Base-by-base conservation (phyloP, 2,113 vertebrate genomes). In the Mustelus asterias region DNA sequence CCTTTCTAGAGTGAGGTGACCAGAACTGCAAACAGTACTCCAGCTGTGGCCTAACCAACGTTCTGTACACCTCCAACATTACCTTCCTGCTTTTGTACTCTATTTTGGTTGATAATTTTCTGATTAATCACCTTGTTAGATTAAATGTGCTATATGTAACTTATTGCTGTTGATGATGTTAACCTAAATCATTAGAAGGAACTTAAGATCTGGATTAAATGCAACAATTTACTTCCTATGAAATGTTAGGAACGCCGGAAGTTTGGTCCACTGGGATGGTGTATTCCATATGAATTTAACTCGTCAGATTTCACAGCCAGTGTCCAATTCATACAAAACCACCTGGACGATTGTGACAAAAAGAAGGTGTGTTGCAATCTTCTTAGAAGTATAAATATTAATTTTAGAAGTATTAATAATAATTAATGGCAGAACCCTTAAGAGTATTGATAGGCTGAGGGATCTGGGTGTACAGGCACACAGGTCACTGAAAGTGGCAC, bases 271-370 rank as follows among this genome's bases (percentile, higher is more conserved):
- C 97, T 98, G 96, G 98, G 98, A 33, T 98, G 98, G 98, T 98
- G 98, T 96, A 98, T 98, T 97, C 98, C 98, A 11, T 98, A 98
- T 95, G 98, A 98, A 96, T 98, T 98, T 97, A 98, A 98, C 95
- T 97, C 97, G 2, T 97, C 98, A 48, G 98, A 98, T 96, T 98
- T 98, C 83, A 97, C 96, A 96, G 97, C 98, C 96, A 98, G 98
- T 29, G 80, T 98, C 96, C 98, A 98, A 80, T 98, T 98, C 96
- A 97, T 98, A 97, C 97, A 98, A 94, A 98, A 98, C 96, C 98
- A 98, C 80, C 96, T 98, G 3, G 97, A 98, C 96, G 97, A 97
- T 96, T 97, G 97, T 33, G 97, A 98, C 96, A 96, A 97, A 97
- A 98, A 97, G 96, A 98, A 98, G 97, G 98, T 98, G 95, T 97